Percentiles rank a stretch among this genome's conserved stretches.
Evolutionary conservation across 1,140 invertebrate genomes (phyloP).

Genomic region (Listronotus bonariensis): DNA sequence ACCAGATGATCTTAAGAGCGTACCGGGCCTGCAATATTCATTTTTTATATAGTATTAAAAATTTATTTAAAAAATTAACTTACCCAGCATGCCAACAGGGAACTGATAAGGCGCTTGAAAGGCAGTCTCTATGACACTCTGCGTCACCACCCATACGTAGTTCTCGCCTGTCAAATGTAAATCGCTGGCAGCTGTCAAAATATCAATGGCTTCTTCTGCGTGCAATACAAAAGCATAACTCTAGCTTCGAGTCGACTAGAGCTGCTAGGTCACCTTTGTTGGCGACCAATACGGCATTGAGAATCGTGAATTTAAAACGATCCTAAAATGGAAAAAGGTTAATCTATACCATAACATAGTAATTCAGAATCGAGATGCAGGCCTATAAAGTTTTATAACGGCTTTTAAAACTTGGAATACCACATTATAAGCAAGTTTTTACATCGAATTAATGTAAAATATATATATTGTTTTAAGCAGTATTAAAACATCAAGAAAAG

Average conservation of each 20-base stretch:
- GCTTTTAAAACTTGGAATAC: no score
- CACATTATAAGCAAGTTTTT: no score
- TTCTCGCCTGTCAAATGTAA: constrained; percentile 90
- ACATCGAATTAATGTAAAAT: no score
- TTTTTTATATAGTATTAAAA: no score
- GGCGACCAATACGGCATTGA: constrained; percentile 82
- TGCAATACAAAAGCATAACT: constrained; percentile 92
- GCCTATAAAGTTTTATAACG: no score
- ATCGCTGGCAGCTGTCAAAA: constrained; percentile 78
- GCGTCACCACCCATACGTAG: constrained; percentile 97
- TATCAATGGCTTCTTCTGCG: constrained; percentile 84
- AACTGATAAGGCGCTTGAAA: constrained; percentile 78
- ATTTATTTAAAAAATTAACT: constrained; percentile 50
- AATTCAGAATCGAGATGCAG: no score
- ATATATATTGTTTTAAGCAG: no score
- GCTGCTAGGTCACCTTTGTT: constrained; percentile 67
- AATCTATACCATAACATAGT: no score
- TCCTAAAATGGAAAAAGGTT: constrained; percentile 62
- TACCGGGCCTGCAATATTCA: no score
- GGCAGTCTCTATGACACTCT: constrained; percentile 84
- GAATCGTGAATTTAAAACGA: constrained; percentile 87
- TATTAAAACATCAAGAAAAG: no score
- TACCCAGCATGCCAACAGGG: constrained; percentile 91
- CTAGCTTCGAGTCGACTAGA: constrained; percentile 87
- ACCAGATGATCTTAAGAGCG: no score